Percentiles rank a stretch among this genome's conserved stretches.
Conservation (phyloP, 2,888 invertebrate genomes). For the Pyrgus malvae region DNA sequence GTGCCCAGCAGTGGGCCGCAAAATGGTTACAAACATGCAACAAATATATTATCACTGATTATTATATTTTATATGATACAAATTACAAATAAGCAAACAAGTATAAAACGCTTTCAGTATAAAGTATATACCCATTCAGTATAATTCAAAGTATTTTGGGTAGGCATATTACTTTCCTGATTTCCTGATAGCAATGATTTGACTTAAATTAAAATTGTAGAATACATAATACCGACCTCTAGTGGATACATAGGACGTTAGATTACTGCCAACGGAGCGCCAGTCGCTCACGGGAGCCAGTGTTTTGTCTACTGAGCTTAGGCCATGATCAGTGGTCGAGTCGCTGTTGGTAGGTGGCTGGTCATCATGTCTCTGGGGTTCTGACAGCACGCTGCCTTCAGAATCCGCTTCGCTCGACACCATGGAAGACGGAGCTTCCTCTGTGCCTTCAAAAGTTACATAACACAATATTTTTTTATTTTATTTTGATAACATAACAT, state of each 20-base stretch:
- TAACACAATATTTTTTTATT: not conserved
- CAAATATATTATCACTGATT: too few species aligned
- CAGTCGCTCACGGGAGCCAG: conserved; percentile 49
- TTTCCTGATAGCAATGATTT: not conserved
- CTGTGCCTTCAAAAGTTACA: conserved; percentile 44
- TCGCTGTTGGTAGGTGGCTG: conserved; percentile 37
- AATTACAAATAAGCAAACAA: too few species aligned
- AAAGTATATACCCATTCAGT: too few species aligned
- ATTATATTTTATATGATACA: too few species aligned
- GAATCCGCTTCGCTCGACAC: conserved; percentile 75
- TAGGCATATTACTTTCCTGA: too few species aligned
- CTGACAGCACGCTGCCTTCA: conserved; percentile 65
- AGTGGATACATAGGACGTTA: conserved; percentile 58
- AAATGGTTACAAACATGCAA: too few species aligned
- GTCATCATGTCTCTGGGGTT: conserved; percentile 51
- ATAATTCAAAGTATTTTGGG: too few species aligned
- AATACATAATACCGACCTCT: conserved; percentile 64
- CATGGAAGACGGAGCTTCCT: conserved; percentile 75
- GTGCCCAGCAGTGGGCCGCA: too few species aligned
- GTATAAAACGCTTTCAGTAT: too few species aligned
- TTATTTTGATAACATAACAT: not conserved
- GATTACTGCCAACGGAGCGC: conserved; percentile 47
- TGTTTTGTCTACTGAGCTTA: conserved; percentile 46
- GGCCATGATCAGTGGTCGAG: conserved; percentile 40
- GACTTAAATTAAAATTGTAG: not conserved